Evolutionary conservation across 2,888 invertebrate species (phyloP).

Genomic region (Eupeodes luniger): DNA sequence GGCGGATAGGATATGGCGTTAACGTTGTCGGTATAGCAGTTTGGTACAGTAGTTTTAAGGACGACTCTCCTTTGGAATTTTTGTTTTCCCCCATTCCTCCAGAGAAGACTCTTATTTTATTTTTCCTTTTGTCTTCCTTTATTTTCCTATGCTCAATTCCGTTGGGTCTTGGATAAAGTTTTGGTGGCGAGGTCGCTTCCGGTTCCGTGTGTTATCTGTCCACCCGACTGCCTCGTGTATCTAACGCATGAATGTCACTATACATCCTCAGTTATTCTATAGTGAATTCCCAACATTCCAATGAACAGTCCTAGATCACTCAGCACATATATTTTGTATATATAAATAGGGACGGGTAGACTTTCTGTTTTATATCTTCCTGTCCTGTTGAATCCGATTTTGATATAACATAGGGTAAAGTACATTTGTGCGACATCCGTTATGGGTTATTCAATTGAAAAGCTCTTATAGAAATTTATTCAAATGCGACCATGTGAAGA

Average conservation of each 20-base stretch:
- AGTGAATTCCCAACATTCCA: slow-evolving; percentile 40
- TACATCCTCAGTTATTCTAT: slow-evolving; percentile 33
- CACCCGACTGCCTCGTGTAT: slow-evolving; percentile 27
- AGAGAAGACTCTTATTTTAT: neutral
- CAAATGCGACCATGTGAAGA: slow-evolving; percentile 45
- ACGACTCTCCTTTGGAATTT: neutral
- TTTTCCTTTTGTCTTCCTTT: neutral
- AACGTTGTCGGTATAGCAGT: neutral
- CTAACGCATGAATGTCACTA: slow-evolving; percentile 48
- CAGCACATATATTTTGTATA: neutral
- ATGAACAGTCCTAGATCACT: slow-evolving; percentile 21
- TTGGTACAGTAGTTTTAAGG: neutral
- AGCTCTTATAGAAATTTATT: slow-evolving; percentile 20
- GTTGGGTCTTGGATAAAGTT: slow-evolving; percentile 25
- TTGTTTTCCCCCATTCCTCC: neutral
- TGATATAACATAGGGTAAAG: slow-evolving; percentile 11
- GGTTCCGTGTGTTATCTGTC: slow-evolving; percentile 51
- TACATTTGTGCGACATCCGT: slow-evolving; percentile 52
- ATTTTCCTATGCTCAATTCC: neutral
- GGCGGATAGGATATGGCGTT: neutral
- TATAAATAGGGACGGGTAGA: neutral
- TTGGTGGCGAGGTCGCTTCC: slow-evolving; percentile 40
- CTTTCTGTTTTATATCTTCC: neutral
- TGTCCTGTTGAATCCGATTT: slow-evolving; percentile 45
- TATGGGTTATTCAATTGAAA: slow-evolving; percentile 48